Percentiles rank a stretch among this genome's conserved stretches.
Evolutionary conservation across 2,797 vertebrate genomes (phyloP).

Genomic region (Kryptopterus vitreolus): DNA sequence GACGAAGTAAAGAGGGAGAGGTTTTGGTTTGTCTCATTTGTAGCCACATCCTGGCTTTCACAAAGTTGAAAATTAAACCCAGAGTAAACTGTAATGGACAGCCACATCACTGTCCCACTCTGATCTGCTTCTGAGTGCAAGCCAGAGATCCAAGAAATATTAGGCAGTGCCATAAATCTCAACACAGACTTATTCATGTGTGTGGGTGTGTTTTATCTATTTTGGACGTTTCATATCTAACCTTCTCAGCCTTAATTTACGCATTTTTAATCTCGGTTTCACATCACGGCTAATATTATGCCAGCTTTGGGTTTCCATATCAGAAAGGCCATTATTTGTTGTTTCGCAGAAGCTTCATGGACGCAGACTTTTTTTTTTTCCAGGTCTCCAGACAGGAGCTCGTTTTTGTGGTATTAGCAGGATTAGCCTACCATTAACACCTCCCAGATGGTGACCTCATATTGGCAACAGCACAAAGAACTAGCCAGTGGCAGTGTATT

Average conservation of each 20-base stretch:
- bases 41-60: slow-evolving; percentile 54
- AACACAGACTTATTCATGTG: background rate
- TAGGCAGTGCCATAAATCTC: slow-evolving; percentile 7
- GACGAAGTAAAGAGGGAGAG: slow-evolving; percentile 28
- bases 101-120: slow-evolving; percentile 24
- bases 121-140: slow-evolving; percentile 39
- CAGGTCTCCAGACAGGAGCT: slow-evolving; percentile 23
- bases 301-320: slow-evolving; percentile 18
- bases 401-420: slow-evolving; percentile 49
- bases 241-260: background rate
- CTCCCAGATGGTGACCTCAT: slow-evolving; percentile 43
- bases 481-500: slow-evolving; percentile 9
- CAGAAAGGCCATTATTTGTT: slow-evolving; percentile 12
- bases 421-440: slow-evolving; percentile 57
- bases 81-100: slow-evolving; percentile 44
- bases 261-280: background rate
- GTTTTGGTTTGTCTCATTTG: slow-evolving; percentile 46
- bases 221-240: background rate
- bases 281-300: slow-evolving; percentile 18
- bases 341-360: slow-evolving; percentile 3
- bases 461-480: slow-evolving; percentile 25
- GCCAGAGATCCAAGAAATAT: background rate
- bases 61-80: slow-evolving; percentile 46
- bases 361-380: slow-evolving; percentile 29
- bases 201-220: no score